These are phyloP conservation scores for Drosophila ercepeae DNA, from an alignment of 1,140 invertebrate species.

Conservation along the genomic window DNA sequence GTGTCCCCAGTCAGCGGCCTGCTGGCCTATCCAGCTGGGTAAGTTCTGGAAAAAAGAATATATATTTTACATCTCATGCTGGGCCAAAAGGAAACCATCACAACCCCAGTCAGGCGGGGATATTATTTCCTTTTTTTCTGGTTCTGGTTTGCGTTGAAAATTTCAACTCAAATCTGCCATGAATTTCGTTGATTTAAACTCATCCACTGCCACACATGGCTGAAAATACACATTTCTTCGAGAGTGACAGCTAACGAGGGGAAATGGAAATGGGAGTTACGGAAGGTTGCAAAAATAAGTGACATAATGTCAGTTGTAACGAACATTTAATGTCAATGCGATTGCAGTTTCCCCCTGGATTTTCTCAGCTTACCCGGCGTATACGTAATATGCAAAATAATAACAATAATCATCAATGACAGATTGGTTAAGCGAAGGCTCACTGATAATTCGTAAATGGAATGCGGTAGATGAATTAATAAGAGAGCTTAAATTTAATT, in stretches of 20 bases:
- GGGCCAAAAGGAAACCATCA: conserved; percentile 12
- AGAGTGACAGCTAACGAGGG: conserved; percentile 9
- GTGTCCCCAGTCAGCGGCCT: conserved; percentile 93
- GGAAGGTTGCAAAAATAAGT: conserved; percentile 2
- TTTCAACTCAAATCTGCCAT: conserved; percentile 13
- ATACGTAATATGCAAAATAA: conserved; percentile 38
- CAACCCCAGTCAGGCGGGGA: background rate
- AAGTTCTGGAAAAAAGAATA: conserved; percentile 84
- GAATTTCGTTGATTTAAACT: conserved; percentile 47
- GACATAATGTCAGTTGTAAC: conserved; percentile 45
- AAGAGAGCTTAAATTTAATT: background rate
- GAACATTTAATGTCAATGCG: conserved; percentile 37
- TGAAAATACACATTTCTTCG: conserved; percentile 27
- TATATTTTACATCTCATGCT: conserved; percentile 25
- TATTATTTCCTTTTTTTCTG: conserved; percentile 11
- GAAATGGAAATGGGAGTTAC: background rate
- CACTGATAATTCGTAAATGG: background rate
- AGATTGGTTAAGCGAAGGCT: conserved; percentile 19
- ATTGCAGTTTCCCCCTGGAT: background rate
- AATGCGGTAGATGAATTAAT: conserved; percentile 10
- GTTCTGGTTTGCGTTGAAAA: conserved; percentile 3
- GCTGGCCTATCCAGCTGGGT: conserved; percentile 98
- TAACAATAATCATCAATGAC: conserved; percentile 26
- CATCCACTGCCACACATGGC: conserved; percentile 26
- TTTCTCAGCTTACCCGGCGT: conserved; percentile 35